Base-by-base conservation (phyloP, 2,888 invertebrate species). In the Onthophagus sagittarius region DNA sequence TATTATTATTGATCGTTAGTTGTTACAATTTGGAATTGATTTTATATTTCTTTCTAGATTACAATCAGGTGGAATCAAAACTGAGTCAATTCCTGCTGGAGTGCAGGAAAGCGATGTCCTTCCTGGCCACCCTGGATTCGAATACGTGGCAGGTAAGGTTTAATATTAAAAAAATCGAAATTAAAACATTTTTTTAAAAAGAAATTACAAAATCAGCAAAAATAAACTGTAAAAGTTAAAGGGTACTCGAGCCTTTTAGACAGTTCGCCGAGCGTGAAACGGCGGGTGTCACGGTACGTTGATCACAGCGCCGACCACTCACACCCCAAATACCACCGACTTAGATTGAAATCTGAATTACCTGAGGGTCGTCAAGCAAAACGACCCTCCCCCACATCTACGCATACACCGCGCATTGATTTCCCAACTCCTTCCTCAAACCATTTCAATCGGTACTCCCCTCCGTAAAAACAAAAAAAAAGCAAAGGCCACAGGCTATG, bases 91-190 rank as follows among this genome's bases (percentile, higher is more conserved):
- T 15, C 63, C 31, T 67, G n/a, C 67, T 67, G 31, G 67, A 15
- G 4, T 9, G 39, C 39, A 64, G 67, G 67, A 31, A 23, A 32
- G 83, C 81, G 81, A 87, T 87, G 87, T 87, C 87, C 77, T 87
- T 87, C 83, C 83, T 87, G 80, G 87, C 87, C 78, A 86, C 87
- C 76, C 81, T 87, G 80, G 87, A 87, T 81, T 85, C 86, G 76
- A 87, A 87, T 81, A 86, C 86, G 77, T 87, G 87, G 87, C 87
- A 87, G 87, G 87, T 87, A 84, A 85, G 74, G 32, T n/a, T 11
- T 32, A n/a, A 15, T 15, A 65, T 65, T 69, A 39, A 63, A 72
- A 7, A 2, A 7, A 9, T 53, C 63, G 13, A 13, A 62, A 62
- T 62, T 62, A 62, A 62, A 2, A 62, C 4, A 13, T 62, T 62